Evolutionary conservation across 2,888 invertebrate genomes (phyloP).

Genomic region (Strigamia crassipes): DNA sequence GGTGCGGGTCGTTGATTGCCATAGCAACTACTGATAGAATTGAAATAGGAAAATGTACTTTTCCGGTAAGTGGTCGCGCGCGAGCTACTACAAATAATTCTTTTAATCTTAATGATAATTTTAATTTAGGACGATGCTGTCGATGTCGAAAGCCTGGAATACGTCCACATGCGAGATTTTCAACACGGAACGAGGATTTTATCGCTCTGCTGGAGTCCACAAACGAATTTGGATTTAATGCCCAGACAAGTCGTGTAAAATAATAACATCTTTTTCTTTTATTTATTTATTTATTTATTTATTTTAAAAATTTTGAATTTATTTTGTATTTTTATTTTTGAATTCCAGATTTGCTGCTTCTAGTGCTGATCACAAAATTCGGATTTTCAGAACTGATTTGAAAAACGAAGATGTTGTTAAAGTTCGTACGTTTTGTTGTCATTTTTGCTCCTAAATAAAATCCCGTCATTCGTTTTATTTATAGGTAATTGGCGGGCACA

Average conservation of each 20-base stretch:
- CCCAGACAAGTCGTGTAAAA: constrained; percentile 8
- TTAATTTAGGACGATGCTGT: constrained; percentile 37
- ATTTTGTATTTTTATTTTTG: neutral
- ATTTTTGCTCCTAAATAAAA: neutral
- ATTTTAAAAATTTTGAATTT: too few relatives aligned
- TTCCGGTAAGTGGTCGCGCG: constrained; percentile 43
- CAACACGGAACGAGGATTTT: constrained; percentile 26
- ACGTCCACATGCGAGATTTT: neutral
- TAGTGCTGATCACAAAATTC: constrained; percentile 45
- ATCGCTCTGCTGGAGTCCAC: constrained; percentile 35
- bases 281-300: neutral
- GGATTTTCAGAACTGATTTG: constrained; percentile 44
- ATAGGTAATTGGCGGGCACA: constrained; percentile 68
- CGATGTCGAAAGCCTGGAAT: constrained; percentile 10
- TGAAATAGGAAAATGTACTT: constrained; percentile 45
- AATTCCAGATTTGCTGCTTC: constrained; percentile 48
- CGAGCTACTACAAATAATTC: neutral
- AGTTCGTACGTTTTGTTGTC: neutral
- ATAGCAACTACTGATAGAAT: constrained; percentile 43
- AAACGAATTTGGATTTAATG: neutral
- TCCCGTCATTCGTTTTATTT: neutral
- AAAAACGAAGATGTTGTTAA: constrained; percentile 44
- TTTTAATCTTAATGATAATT: neutral
- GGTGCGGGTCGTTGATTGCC: constrained; percentile 48
- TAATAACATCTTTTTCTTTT: neutral